Conservation (phyloP, 2,113 vertebrate species). For the Chauna torquata region DNA sequence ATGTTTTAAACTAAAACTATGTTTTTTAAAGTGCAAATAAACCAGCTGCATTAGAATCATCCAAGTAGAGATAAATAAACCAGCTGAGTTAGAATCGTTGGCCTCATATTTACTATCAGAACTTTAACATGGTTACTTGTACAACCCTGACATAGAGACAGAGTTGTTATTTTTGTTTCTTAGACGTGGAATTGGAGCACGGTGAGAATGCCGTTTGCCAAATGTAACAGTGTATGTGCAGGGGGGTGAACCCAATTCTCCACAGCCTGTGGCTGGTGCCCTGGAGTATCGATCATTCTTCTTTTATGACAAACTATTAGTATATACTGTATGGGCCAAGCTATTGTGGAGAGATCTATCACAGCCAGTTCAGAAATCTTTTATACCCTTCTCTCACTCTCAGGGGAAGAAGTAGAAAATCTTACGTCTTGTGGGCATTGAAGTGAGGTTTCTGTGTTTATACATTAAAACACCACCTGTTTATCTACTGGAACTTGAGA, state of each 20-base stretch:
- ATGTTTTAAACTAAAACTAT: neutral
- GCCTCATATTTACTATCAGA: neutral
- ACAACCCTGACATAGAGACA: accelerated
- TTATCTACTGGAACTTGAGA: neutral
- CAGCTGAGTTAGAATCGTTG: neutral
- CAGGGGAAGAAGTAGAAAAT: neutral
- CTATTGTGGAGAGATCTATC: neutral
- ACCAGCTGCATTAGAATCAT: neutral
- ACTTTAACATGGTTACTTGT: neutral
- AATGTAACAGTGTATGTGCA: neutral
- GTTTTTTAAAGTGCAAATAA: neutral
- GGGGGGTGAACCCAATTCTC: neutral
- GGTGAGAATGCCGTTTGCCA: neutral
- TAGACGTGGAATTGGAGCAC: neutral
- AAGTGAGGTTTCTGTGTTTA: neutral
- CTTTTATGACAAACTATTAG: neutral
- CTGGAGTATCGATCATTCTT: neutral
- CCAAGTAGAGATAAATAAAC: neutral
- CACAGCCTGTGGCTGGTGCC: neutral
- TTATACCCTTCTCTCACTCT: neutral
- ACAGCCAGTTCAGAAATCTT: neutral
- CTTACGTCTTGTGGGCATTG: neutral
- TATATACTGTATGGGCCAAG: neutral
- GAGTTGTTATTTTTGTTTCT: neutral
- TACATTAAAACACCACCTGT: neutral